phyloP scores from a whole-genome alignment of 2,113 vertebrate species.

The Onychorhynchus coronatus region DNA sequence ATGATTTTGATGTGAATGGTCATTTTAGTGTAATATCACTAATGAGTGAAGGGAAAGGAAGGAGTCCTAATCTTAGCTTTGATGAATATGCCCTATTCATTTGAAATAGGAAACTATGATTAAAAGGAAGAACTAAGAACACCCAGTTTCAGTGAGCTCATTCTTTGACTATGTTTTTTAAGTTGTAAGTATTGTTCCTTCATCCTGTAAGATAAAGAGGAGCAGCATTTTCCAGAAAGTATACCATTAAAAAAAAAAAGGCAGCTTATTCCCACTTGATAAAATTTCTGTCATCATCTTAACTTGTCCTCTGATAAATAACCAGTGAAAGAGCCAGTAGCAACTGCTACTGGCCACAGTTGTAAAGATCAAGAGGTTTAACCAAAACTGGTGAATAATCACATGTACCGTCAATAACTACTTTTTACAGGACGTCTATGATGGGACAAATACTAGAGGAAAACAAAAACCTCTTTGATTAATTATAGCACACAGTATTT shows the following conservation, averaged over 20 bases:
- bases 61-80: neutral
- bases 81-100: neutral
- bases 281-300: neutral
- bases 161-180: neutral
- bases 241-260: neutral
- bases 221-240: neutral
- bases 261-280: neutral
- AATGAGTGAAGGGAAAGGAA: neutral
- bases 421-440: neutral
- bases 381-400: neutral
- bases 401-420: neutral
- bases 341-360: neutral
- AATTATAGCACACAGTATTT: neutral
- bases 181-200: neutral
- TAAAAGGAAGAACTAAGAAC: neutral
- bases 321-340: neutral
- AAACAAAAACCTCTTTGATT: neutral
- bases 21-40: neutral
- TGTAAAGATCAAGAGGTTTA: neutral
- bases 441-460: neutral
- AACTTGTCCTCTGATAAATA: neutral
- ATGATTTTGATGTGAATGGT: neutral
- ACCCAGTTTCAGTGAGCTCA: neutral
- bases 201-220: neutral
- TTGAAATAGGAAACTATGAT: conserved; percentile 1